Evolutionary conservation across 2,113 vertebrate species (phyloP).

Genomic region (Anguilla japonica): DNA sequence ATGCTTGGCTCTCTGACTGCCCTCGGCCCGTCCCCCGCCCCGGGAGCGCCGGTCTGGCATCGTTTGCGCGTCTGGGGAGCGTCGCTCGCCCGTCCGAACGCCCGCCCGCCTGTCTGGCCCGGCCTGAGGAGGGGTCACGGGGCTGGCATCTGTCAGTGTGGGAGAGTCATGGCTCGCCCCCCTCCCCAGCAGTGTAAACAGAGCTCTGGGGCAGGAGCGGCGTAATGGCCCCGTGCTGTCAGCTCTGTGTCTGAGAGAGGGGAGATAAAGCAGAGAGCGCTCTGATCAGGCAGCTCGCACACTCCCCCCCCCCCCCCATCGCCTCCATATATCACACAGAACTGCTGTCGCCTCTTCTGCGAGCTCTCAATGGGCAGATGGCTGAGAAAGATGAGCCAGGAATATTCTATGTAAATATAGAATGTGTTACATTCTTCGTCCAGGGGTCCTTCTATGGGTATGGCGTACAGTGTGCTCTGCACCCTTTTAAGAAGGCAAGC

Average conservation of each 20-base stretch:
- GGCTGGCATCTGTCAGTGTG: neutral
- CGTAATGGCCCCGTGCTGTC: neutral
- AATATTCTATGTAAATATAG: neutral
- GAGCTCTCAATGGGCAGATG: neutral
- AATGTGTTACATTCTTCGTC: neutral
- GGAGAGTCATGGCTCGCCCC: no score
- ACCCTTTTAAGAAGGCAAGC: neutral
- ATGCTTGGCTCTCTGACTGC: slow-evolving; percentile 20
- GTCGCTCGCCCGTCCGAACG: neutral
- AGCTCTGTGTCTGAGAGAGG: neutral
- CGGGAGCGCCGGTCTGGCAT: neutral
- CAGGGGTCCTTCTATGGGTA: neutral
- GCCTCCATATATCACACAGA: neutral
- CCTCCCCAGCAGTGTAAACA: neutral
- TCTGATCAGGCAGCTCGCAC: neutral
- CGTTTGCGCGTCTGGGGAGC: neutral
- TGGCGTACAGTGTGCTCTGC: neutral
- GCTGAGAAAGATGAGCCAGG: neutral
- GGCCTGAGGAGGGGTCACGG: neutral
- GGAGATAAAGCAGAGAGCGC: neutral
- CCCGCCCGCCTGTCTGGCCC: neutral
- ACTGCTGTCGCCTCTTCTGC: neutral
- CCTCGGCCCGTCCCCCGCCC: neutral
- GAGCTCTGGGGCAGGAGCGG: neutral
- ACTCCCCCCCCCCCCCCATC: neutral